These are phyloP conservation scores for Cryptoprocta ferox DNA, from an alignment of 2,797 vertebrate species.

Conservation along the genomic window DNA sequence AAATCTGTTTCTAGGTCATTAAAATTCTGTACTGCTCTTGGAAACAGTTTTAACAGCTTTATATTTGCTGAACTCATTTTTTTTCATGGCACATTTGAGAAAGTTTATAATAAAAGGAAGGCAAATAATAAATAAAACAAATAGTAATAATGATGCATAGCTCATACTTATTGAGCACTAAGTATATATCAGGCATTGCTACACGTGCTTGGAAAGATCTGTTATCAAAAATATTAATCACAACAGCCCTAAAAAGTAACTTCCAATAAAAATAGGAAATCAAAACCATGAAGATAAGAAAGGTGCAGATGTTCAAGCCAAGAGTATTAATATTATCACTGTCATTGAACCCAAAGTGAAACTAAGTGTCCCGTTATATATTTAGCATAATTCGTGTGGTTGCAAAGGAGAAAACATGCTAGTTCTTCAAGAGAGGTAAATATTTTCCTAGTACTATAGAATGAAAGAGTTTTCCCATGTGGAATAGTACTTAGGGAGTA, in stretches of 20 bases:
- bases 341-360: neutral
- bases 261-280: neutral
- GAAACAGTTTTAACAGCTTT: neutral
- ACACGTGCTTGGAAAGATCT: neutral
- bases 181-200: neutral
- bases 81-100: neutral
- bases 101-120: neutral
- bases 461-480: neutral
- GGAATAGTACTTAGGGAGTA: neutral
- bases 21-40: neutral
- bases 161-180: neutral
- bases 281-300: neutral
- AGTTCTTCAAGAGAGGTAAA: neutral
- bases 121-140: neutral
- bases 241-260: neutral
- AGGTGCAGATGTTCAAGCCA: neutral
- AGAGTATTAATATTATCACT: neutral
- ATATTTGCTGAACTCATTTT: neutral
- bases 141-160: neutral
- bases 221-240: neutral
- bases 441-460: neutral
- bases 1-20: neutral
- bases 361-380: neutral
- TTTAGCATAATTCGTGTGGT: neutral
- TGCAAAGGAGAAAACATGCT: neutral